A percentile compares a stretch with the other conserved stretches of the same genome.
phyloP scores from a whole-genome alignment of 2,888 invertebrate species.

The Drosophila multiciliata region DNA sequence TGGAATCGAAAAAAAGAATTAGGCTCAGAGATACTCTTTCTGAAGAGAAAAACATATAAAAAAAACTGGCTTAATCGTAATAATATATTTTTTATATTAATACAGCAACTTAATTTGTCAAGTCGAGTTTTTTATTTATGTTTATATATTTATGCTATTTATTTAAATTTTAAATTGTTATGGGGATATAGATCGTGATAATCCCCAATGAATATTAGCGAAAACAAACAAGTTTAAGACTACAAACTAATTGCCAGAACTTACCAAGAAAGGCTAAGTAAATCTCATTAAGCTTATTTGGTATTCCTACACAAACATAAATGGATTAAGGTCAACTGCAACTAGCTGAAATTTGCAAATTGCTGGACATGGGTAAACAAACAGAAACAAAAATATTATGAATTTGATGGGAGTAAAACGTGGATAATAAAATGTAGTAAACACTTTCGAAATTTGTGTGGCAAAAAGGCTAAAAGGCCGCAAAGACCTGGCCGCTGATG shows the following conservation, averaged over 20 bases:
- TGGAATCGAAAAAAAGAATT: no score
- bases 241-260: background rate
- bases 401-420: slow-evolving; percentile 61
- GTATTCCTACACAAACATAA: background rate
- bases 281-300: background rate
- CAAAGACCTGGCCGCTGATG: slow-evolving; percentile 53
- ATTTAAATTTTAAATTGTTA: background rate
- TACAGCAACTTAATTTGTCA: no score
- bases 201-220: background rate
- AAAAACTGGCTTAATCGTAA: background rate
- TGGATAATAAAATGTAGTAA: slow-evolving; percentile 71
- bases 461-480: slow-evolving; percentile 44
- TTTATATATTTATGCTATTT: background rate
- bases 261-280: background rate
- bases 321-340: slow-evolving; percentile 2
- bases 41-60: background rate
- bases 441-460: slow-evolving; percentile 51
- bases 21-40: background rate
- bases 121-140: no score
- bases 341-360: background rate
- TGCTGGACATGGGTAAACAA: background rate
- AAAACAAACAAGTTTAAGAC: background rate
- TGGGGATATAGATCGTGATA: background rate
- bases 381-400: background rate
- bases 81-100: no score